These are phyloP conservation scores for Epistrophe eligans DNA, from an alignment of 2,888 invertebrate genomes.

Conservation along the genomic window DNA sequence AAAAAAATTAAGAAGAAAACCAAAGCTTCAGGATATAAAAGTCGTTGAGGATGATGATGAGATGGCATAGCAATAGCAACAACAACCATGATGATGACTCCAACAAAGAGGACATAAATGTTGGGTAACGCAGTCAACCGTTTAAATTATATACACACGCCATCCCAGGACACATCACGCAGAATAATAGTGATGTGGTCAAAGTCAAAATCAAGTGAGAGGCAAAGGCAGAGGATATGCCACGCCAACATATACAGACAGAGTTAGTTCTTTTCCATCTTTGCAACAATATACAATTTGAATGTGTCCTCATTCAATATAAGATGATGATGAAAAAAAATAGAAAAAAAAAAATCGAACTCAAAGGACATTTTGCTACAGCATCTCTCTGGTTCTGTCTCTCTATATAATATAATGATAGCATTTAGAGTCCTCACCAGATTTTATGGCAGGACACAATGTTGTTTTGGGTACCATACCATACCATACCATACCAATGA, in stretches of 20 bases:
- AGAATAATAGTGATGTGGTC: slow-evolving; percentile 60
- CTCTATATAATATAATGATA: slow-evolving; percentile 50
- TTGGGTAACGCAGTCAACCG: slow-evolving; percentile 68
- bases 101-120: slow-evolving; percentile 56
- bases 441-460: slow-evolving; percentile 32
- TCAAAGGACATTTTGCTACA: slow-evolving; percentile 37
- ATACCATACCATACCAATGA: neutral
- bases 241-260: neutral
- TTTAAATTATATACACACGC: slow-evolving; percentile 75
- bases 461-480: slow-evolving; percentile 5
- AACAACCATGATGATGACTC: slow-evolving; percentile 18
- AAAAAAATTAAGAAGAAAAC: slow-evolving; percentile 19
- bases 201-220: slow-evolving; percentile 44
- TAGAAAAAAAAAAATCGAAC: slow-evolving; percentile 19
- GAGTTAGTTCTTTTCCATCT: slow-evolving; percentile 40
- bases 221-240: neutral
- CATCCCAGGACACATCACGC: slow-evolving; percentile 56
- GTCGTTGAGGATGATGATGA: slow-evolving; percentile 37
- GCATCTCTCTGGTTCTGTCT: slow-evolving; percentile 39
- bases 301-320: slow-evolving; percentile 67
- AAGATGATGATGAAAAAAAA: slow-evolving; percentile 14
- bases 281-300: slow-evolving; percentile 70
- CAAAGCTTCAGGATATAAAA: slow-evolving; percentile 51
- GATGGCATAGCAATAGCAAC: neutral
- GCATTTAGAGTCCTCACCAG: slow-evolving; percentile 65